phyloP scores from a whole-genome alignment of 2,888 invertebrate species.

The Calliphora vomitoria region DNA sequence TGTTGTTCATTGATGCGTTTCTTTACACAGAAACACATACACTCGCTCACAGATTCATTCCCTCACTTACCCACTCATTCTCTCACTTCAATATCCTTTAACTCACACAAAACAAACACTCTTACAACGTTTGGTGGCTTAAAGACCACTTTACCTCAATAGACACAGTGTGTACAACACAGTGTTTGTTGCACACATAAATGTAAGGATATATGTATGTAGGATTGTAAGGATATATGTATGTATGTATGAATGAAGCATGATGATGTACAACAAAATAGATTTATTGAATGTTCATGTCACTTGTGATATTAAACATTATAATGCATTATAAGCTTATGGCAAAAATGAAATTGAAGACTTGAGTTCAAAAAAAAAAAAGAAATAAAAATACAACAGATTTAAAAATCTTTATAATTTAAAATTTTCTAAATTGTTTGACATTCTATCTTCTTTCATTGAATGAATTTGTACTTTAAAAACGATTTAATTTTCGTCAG shows the following conservation, averaged over 20 bases:
- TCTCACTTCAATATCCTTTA: not conserved
- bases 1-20: conserved; percentile 71
- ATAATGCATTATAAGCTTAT: conserved; percentile 54
- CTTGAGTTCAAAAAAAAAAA: not conserved
- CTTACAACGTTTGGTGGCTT: conserved; percentile 43
- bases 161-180: not conserved
- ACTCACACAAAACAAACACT: conserved; percentile 25
- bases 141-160: conserved; percentile 61
- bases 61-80: not conserved
- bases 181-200: not conserved
- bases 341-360: not conserved
- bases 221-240: not conserved
- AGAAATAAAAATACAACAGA: too few species aligned
- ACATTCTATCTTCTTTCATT: too few species aligned
- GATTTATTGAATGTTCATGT: conserved; percentile 69
- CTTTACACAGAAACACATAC: conserved; percentile 48
- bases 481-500: not conserved
- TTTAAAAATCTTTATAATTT: not conserved
- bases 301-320: conserved; percentile 60
- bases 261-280: conserved; percentile 23
- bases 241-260: not conserved
- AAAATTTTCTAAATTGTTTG: conserved; percentile 4
- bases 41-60: not conserved
- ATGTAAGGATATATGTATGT: not conserved
- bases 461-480: not conserved